These are phyloP conservation scores for Siphamia tubifer DNA, from an alignment of 2,113 vertebrate species.

Conservation along the genomic window DNA sequence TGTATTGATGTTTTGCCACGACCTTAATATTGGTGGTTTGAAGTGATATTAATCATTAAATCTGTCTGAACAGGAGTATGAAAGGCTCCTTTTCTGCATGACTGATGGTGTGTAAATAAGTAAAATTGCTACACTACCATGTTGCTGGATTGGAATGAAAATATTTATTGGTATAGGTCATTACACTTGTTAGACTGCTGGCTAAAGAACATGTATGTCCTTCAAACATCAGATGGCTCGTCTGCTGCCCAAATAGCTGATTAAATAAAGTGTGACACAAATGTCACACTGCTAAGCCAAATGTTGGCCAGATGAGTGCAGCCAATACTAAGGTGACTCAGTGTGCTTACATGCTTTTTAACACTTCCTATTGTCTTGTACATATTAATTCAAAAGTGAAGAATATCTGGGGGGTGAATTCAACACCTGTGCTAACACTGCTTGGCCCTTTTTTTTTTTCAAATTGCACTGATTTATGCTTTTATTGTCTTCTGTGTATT, in stretches of 20 bases:
- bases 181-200: slow-evolving; percentile 27
- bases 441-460: not conserved
- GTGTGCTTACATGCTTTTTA: not conserved
- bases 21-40: not conserved
- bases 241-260: slow-evolving; percentile 8
- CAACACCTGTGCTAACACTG: not conserved
- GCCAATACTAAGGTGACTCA: not conserved
- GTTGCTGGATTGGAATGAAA: slow-evolving; percentile 1
- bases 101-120: not conserved
- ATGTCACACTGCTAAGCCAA: slow-evolving; percentile 37
- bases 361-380: not conserved
- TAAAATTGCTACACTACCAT: not conserved
- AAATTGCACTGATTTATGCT: not conserved
- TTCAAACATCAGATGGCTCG: slow-evolving; percentile 25
- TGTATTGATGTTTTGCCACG: too few relatives aligned
- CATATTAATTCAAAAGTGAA: slow-evolving; percentile 21
- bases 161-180: slow-evolving; percentile 37
- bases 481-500: not conserved
- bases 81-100: not conserved
- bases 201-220: slow-evolving; percentile 27
- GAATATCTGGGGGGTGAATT: not conserved
- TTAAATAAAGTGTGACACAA: slow-evolving; percentile 34
- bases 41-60: not conserved
- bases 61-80: not conserved
- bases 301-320: not conserved